phyloP scores from a whole-genome alignment of 2,888 invertebrate species.

The Phoenoteleia sp. region DNA sequence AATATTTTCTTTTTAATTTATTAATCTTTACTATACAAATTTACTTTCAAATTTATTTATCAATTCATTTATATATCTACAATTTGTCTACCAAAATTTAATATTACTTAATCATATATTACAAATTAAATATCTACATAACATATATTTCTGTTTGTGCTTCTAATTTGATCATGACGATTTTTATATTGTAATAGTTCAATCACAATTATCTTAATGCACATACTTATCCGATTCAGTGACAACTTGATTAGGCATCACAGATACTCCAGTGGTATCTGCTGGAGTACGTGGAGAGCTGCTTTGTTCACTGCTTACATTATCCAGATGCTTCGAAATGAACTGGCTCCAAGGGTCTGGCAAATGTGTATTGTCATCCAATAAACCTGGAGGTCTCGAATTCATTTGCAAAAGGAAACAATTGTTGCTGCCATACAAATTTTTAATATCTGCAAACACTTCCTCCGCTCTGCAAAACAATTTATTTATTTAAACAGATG shows the following conservation, averaged over 20 bases:
- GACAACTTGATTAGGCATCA: conserved; percentile 85
- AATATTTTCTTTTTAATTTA: too few species aligned
- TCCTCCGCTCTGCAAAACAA: conserved; percentile 91
- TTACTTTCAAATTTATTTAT: too few species aligned
- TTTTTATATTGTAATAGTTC: too few species aligned
- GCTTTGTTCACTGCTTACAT: conserved; percentile 86
- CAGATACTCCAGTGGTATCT: conserved; percentile 87
- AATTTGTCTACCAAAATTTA: too few species aligned
- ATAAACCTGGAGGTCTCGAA: conserved; percentile 90
- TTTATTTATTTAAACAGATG: not conserved
- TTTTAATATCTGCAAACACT: conserved; percentile 94
- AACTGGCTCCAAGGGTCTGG: conserved; percentile 96
- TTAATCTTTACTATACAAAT: too few species aligned
- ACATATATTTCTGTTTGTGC: too few species aligned
- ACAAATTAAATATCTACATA: too few species aligned
- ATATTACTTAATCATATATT: too few species aligned
- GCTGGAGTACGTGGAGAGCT: conserved; percentile 89
- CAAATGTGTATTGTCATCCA: conserved; percentile 87
- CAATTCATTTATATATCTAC: too few species aligned
- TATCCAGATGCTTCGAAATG: conserved; percentile 88
- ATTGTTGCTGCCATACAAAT: conserved; percentile 94
- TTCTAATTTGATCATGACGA: too few species aligned
- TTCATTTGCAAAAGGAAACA: conserved; percentile 97
- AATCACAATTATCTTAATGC: too few species aligned
- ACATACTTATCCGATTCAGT: conserved; percentile 83